Base-by-base conservation (phyloP, 1,140 invertebrate species). In the Drosophila tani region DNA sequence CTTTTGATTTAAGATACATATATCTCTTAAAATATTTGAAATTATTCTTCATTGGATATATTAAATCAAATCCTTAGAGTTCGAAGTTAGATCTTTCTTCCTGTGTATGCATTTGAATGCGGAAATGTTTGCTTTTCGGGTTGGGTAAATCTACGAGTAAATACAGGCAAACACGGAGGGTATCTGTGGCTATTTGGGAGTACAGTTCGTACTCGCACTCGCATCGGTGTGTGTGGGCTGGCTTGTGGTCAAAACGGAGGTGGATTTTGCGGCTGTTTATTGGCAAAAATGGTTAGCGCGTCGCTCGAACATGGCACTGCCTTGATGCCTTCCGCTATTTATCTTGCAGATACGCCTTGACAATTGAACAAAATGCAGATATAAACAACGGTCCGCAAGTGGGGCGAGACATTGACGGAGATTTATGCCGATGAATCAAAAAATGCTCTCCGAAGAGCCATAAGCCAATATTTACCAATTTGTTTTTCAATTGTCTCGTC, bases 331-430 rank as follows among this genome's bases (percentile, higher is more conserved):
- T 77, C 75, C 74, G 74, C 74, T 64, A 53, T 78, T 69, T 78
- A 78, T 78, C 75, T 78, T 70, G 32, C 19, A 70, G 65, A 78
- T 78, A 79, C 51, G 46, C 55, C 17, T 55, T 77, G 75, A 78
- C 75, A 68, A 77, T 68, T 59, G 63, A 77, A 47, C 56, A 60
- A 53, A 76, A 76, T 59, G 35, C 53, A 57, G 60, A 65, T 46
- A 76, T 56, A 62, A 57, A 35, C 27, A 75, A 35, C n/a, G 12
- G 35, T 7, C 15, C 12, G 21, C 45, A 59, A 69, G 53, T 55
- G 29, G 46, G 59, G 53, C 35, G 66, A 19, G 15, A 35, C 19
- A 12, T 6, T 15, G 50, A 8, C 19, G 27, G n/a, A 40, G 73
- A 75, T 64, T 64, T 56, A 51, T 38, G 67, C 32, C 35, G 21